Percentiles rank a stretch among this genome's conserved stretches.
These are phyloP conservation scores for Isoperla grammatica DNA, from an alignment of 2,888 invertebrate species.

Conservation along the genomic window DNA sequence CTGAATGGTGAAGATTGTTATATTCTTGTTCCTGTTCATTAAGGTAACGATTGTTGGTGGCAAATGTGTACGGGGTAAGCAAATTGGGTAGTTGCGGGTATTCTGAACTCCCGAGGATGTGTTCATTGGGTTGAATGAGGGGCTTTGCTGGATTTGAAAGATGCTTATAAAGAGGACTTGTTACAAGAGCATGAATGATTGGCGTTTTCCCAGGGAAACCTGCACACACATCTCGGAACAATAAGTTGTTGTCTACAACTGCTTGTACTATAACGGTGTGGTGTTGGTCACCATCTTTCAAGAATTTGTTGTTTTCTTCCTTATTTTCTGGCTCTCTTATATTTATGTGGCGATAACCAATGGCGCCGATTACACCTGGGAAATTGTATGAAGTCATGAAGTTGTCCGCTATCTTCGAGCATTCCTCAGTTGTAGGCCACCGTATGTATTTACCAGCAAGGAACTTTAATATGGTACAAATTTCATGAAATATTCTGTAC, in stretches of 20 bases:
- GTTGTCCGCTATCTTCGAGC: slow-evolving; percentile 18
- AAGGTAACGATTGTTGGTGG: slow-evolving; percentile 12
- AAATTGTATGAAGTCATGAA: slow-evolving; percentile 23
- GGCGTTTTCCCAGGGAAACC: slow-evolving; percentile 25
- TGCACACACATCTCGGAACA: slow-evolving; percentile 27
- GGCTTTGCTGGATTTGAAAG: slow-evolving; percentile 14
- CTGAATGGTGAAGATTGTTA: slow-evolving; percentile 20
- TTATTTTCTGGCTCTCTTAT: slow-evolving; percentile 17
- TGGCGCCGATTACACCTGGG: slow-evolving; percentile 27
- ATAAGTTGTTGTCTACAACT: slow-evolving; percentile 22
- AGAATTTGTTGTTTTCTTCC: slow-evolving; percentile 15
- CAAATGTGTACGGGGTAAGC: slow-evolving; percentile 22
- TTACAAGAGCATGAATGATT: slow-evolving; percentile 16
- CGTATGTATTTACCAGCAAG: slow-evolving; percentile 21
- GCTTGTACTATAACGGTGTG: slow-evolving; percentile 23
- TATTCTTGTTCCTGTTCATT: slow-evolving; percentile 19
- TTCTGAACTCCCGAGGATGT: slow-evolving; percentile 20
- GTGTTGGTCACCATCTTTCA: slow-evolving; percentile 11
- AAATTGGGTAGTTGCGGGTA: slow-evolving; percentile 26
- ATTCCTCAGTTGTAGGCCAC: slow-evolving; percentile 25
- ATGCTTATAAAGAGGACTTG: slow-evolving; percentile 22
- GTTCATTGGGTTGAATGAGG: slow-evolving; percentile 20
- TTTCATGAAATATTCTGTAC: slow-evolving; percentile 24
- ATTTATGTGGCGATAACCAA: slow-evolving; percentile 20
- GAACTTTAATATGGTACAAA: slow-evolving; percentile 20